phyloP scores from a whole-genome alignment of 2,797 vertebrate genomes.

The Heliangelus exortis region DNA sequence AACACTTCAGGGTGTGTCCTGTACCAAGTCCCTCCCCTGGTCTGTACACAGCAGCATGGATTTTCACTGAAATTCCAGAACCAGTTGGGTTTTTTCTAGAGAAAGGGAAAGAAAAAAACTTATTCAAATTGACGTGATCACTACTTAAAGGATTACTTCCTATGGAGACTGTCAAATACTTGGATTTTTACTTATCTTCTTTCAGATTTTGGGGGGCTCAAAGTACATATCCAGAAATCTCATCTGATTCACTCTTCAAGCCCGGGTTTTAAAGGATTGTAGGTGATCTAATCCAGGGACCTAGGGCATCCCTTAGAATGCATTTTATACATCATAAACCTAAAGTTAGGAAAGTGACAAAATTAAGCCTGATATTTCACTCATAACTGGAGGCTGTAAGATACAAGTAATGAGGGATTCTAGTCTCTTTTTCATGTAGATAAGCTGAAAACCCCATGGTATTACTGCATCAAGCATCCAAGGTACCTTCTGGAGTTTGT shows the following conservation, averaged over 20 bases:
- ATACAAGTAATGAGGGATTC: neutral
- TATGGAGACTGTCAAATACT: neutral
- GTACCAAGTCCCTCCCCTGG: neutral
- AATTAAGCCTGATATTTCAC: neutral
- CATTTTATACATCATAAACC: neutral
- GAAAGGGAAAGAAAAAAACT: neutral
- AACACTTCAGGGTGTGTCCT: neutral
- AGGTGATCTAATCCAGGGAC: neutral
- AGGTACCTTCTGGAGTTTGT: neutral
- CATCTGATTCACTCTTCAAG: neutral
- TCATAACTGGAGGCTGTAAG: neutral
- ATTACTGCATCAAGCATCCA: neutral
- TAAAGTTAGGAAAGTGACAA: neutral
- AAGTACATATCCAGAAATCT: neutral
- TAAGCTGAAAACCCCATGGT: neutral
- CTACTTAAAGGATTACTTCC: neutral
- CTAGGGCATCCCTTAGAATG: neutral
- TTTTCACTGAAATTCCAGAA: slow-evolving; percentile 1
- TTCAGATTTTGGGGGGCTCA: neutral
- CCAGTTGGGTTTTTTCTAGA: neutral
- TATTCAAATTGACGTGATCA: neutral
- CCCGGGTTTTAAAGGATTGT: neutral
- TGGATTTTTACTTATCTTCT: neutral
- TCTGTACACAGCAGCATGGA: neutral
- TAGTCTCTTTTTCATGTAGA: neutral